These are phyloP conservation scores for Contarinia nasturtii DNA, from an alignment of 1,140 invertebrate species.

Conservation along the genomic window DNA sequence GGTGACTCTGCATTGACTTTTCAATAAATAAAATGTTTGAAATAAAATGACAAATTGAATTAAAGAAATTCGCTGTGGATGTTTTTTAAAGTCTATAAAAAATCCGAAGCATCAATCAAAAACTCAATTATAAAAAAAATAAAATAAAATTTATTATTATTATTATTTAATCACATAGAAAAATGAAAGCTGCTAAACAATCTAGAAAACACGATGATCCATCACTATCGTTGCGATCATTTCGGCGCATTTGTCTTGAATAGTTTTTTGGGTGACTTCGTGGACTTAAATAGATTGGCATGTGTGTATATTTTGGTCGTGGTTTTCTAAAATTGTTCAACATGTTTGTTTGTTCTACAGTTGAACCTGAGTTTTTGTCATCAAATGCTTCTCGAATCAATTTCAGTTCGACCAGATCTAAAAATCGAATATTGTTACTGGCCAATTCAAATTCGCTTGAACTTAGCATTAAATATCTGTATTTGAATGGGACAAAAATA, in stretches of 20 bases:
- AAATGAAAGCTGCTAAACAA: too few species aligned
- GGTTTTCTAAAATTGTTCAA: constrained; percentile 20
- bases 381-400: constrained; percentile 17
- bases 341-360: constrained; percentile 17
- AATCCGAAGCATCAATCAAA: too few species aligned
- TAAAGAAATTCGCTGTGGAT: too few species aligned
- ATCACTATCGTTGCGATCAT: constrained; percentile 4
- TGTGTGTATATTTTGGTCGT: constrained; percentile 18
- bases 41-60: too few species aligned
- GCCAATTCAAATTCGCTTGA: constrained; percentile 15
- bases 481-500: too few species aligned
- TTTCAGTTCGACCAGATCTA: constrained; percentile 14
- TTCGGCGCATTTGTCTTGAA: constrained; percentile 20
- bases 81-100: too few species aligned
- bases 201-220: neutral
- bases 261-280: constrained; percentile 22
- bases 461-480: constrained; percentile 16
- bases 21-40: too few species aligned
- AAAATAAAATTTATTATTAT: too few species aligned
- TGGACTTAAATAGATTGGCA: constrained; percentile 22
- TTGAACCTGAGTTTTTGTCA: constrained; percentile 16
- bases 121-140: too few species aligned
- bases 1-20: too few species aligned
- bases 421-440: constrained; percentile 17
- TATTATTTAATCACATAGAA: too few species aligned